Base-by-base conservation (phyloP, 1,140 invertebrate species). In the Manduca sexta region DNA sequence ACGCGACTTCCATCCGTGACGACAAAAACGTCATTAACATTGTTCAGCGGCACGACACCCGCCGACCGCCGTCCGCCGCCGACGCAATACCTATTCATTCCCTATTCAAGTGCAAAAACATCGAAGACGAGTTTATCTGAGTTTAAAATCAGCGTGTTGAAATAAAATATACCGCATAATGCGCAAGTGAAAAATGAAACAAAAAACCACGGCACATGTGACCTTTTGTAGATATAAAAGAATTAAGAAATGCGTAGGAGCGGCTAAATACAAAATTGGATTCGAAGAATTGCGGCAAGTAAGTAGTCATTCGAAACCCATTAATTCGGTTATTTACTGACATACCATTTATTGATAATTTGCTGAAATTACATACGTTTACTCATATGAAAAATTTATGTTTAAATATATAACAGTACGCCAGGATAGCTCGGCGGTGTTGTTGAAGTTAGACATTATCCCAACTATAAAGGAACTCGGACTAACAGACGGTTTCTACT, bases 191-290 rank as follows among this genome's bases (percentile, higher is more conserved):
- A 29, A 43, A 43, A 30, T 8, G 26, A 43, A 29, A 21, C 41
- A n/a, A 13, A 29, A 21, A 46, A 46, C 21, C 10, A 8, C 16
- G 11, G 11, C 3, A 45, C 33, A 56, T 43, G 16, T 48, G 62
- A 69, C 60, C 60, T 74, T 71, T 61, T 56, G 43, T 45, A 53
- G 34, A 48, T 48, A 49, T 52, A 59, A 50, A 56, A 60, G 55
- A 64, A 61, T 64, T 52, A 60, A 55, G 59, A 64, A 61, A 48
- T 67, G 69, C 56, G 75, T 79, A 65, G 75, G 72, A 65, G 75
- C 64, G 59, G 64, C 60, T 64, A 74, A 74, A 72, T 74, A 67
- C 64, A 69, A 75, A 74, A 76, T 72, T 73, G 69, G 63, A 64
- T 79, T 75, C 69, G 56, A 63, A 64, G 69, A 75, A 70, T 60